Evolutionary conservation across 53 echinoderm and acorn worm genomes (phyloP), one percentile per base, ranked within the genome.

Genomic region (Holothuria scabra): DNA sequence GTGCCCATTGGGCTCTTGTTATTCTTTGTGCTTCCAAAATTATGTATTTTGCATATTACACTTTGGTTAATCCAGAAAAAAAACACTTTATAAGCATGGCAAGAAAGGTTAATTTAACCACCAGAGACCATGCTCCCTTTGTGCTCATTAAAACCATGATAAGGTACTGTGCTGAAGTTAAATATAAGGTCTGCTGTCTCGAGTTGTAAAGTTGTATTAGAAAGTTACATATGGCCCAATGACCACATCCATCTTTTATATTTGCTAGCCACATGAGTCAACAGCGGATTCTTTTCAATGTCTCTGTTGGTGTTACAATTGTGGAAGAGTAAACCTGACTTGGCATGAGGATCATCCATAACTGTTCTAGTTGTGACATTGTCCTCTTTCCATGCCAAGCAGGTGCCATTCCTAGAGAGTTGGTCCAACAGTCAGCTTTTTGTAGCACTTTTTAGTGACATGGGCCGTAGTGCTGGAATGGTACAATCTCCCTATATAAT

Each of bases 211-310:
- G 41, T 3, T 41, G 6, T 5, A 8, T 5, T 3, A 41, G 2
- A 41, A 41, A 0, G 7, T 41, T 3, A 5, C 41, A 5, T 41
- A 8, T n/a, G n/a, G n/a, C n/a, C 41, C 10, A 0, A 41, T 5
- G 6, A 41, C 41, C n/a, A n/a, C n/a, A n/a, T 10, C 0, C 7
- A 41, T 56, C 76, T 30, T 24, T 55, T 10, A 22, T 34, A 19
- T 13, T 32, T 70, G 5, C 70, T 16, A 70, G 10, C 78, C 78
- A 78, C 78, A 78, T 59, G 78, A 78, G 78, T 78, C 78, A 78
- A 78, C 78, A 55, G 6, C 83, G 38, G 66, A 66, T 62, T 38
- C 28, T 44, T 41, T 62, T 14, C 66, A 62, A 21, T 82, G 28
- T 23, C 19, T 63, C 64, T 82, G 83, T 82, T 38, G 83, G 83